Conservation (phyloP, 1,140 invertebrate genomes). For the Calliphora vicina region DNA sequence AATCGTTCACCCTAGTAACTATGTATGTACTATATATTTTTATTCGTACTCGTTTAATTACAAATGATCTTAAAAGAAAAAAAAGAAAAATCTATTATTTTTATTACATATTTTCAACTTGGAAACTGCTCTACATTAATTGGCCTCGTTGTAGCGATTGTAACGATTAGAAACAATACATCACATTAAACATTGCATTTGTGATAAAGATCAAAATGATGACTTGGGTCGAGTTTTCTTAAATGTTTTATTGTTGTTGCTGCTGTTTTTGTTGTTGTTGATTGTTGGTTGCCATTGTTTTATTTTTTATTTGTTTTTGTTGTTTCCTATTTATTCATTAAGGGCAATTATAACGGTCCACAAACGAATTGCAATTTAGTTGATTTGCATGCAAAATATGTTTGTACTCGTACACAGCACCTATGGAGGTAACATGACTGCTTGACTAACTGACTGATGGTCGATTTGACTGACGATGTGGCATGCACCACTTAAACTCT, state of each 20-base stretch:
- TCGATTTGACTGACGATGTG: no score
- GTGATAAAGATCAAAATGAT: constrained; percentile 19
- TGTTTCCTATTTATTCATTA: constrained; percentile 35
- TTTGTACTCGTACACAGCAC: neutral
- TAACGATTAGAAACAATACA: constrained; percentile 19
- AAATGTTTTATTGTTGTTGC: neutral
- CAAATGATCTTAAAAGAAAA: no score
- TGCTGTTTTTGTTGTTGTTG: neutral
- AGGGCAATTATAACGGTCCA: constrained; percentile 63
- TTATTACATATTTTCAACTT: no score
- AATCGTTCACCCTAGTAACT: no score
- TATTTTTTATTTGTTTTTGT: neutral
- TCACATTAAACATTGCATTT: constrained; percentile 24
- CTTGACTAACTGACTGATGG: neutral
- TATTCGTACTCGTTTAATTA: no score
- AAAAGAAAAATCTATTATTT: no score
- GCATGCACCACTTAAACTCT: no score
- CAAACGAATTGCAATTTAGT: constrained; percentile 53
- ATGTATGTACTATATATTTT: no score
- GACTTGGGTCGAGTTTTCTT: constrained; percentile 13
- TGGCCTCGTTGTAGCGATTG: constrained; percentile 16
- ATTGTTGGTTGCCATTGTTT: constrained; percentile 9
- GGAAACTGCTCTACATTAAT: neutral
- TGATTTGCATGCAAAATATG: constrained; percentile 51
- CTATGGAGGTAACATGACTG: neutral